Base-by-base conservation (phyloP, 2,113 vertebrate genomes). In the Sitta europaea region DNA sequence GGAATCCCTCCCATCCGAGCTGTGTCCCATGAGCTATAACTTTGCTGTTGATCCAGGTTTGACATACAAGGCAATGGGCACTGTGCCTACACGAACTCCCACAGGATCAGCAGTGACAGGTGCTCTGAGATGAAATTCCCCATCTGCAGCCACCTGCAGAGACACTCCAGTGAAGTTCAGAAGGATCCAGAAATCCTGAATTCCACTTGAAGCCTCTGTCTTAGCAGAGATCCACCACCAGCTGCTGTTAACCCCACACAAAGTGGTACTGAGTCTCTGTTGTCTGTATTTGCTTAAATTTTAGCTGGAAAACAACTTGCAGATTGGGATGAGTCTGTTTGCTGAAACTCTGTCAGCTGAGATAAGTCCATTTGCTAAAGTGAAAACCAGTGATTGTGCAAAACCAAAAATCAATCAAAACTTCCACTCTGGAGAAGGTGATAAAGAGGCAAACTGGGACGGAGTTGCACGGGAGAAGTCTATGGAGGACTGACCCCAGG, bases 261-360 rank as follows among this genome's bases (percentile, higher is more conserved):
- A 11, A 13, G 4, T 4, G 16, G 27, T 4, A 12, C 16, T 4
- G 31, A 36, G 25, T 6, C 9, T 72, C 19, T 0, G 0, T 10
- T 0, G 0, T 4, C 10, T 11, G 16, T 12, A 33, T 48, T 48
- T 43, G n/a, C 54, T 80, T 74, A 24, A 43, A n/a, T 48, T 91
- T 61, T 21, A 48, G 11, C 45, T 83, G 33, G 38, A 59, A 51
- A 83, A 61, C 45, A 82, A 31, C 55, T 53, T 0, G 0, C 55
- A 53, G 55, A 21, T 43, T 25, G 45, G 47, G 36, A 61, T 36
- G 33, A 51, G 31, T 42, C 54, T 50, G 25, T 71, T 82, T 82
- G 79, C 66, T 82, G 55, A 61, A 83, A 61, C 47, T n/a, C 78
- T 51, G 47, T 31, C 36, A 13, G 31, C 35, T 51, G 54, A 82